These are phyloP conservation scores for Litoditis marina DNA, from an alignment of 2,888 invertebrate genomes.

Conservation along the genomic window DNA sequence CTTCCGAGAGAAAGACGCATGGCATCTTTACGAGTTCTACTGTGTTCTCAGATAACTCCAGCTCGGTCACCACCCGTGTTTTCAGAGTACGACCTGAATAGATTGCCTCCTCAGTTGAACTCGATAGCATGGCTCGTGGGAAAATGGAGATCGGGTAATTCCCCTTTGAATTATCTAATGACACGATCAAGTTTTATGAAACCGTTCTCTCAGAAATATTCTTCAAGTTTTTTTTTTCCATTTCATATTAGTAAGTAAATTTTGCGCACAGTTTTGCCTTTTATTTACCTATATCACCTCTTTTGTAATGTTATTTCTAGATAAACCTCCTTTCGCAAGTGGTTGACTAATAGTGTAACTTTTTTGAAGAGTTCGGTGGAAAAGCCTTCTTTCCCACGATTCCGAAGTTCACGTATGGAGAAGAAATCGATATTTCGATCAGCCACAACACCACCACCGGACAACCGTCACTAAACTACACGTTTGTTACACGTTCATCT, in stretches of 20 bases:
- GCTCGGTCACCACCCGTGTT: too few relatives aligned
- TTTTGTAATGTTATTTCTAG: too few relatives aligned
- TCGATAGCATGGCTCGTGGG: constrained; percentile 60
- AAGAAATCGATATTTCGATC: constrained; percentile 56
- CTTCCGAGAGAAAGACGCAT: too few relatives aligned
- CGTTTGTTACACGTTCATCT: constrained; percentile 49
- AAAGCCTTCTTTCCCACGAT: constrained; percentile 61
- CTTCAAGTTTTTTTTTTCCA: constrained; percentile 2
- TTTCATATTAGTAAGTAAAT: too few relatives aligned
- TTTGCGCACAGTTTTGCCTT: too few relatives aligned
- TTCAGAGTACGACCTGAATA: constrained; percentile 54
- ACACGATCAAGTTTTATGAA: too few relatives aligned
- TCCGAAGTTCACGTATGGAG: constrained; percentile 61
- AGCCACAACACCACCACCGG: constrained; percentile 27
- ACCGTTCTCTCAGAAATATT: neutral
- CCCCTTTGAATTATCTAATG: neutral
- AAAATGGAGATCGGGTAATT: constrained; percentile 54
- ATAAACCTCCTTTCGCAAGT: too few relatives aligned
- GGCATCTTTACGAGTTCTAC: neutral
- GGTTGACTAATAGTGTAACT: too few relatives aligned
- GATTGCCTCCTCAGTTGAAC: constrained; percentile 44
- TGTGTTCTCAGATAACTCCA: neutral
- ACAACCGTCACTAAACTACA: constrained; percentile 53
- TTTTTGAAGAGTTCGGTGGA: constrained; percentile 14
- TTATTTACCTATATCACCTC: too few relatives aligned